Evolutionary conservation across 1,140 invertebrate genomes (phyloP).

Genomic region (Hirudo medicinalis): DNA sequence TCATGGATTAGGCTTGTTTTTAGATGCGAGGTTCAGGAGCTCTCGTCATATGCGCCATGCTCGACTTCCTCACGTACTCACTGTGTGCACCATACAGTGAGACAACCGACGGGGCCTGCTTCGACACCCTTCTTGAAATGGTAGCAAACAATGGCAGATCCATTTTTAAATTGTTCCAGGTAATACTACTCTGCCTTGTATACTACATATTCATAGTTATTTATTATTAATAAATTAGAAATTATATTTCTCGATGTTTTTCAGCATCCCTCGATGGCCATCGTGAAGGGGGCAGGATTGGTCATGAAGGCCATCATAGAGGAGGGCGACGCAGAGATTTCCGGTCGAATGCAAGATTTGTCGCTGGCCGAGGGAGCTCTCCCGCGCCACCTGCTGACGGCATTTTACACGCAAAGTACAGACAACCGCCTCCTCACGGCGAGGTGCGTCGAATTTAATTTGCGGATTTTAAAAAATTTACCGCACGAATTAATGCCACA

Average conservation of each 20-base stretch:
- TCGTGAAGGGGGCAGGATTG: constrained; percentile 92
- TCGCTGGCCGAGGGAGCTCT: constrained; percentile 92
- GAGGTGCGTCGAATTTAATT: constrained; percentile 31
- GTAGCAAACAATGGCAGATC: constrained; percentile 77
- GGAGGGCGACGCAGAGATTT: constrained; percentile 79
- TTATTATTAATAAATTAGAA: not conserved
- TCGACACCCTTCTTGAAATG: constrained; percentile 84
- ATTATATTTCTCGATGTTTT: not conserved
- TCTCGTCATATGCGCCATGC: constrained; percentile 59
- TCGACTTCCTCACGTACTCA: constrained; percentile 97
- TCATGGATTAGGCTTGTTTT: not conserved
- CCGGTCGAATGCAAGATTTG: constrained; percentile 84
- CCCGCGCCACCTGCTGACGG: constrained; percentile 76
- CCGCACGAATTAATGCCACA: not conserved
- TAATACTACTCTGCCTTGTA: not conserved
- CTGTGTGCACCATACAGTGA: constrained; percentile 97
- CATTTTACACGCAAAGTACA: constrained; percentile 70
- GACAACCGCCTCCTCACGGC: constrained; percentile 60
- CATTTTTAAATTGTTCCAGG: constrained; percentile 85
- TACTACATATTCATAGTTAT: not conserved
- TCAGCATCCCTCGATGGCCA: constrained; percentile 85
- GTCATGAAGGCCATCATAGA: constrained; percentile 95
- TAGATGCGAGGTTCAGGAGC: constrained; percentile 56
- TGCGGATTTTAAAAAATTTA: not conserved
- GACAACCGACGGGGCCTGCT: constrained; percentile 92